These are phyloP conservation scores for Eilema caniola DNA, from an alignment of 2,888 invertebrate genomes.

Conservation along the genomic window DNA sequence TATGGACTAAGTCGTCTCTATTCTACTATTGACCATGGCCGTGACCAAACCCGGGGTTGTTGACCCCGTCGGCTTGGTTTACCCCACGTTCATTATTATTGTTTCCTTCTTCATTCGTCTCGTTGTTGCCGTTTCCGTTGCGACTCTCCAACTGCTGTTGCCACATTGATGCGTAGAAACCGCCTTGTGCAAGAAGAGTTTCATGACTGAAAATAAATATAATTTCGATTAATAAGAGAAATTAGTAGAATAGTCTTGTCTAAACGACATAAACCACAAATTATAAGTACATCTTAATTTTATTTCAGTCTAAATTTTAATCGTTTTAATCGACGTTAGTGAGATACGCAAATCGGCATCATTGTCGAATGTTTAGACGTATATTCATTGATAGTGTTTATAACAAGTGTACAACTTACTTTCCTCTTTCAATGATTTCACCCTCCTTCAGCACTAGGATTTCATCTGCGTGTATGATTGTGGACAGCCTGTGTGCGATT, in stretches of 20 bases:
- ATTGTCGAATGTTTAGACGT: too few relatives aligned
- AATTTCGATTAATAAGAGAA: not conserved
- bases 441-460: slow-evolving; percentile 97
- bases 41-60: slow-evolving; percentile 60
- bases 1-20: slow-evolving; percentile 30
- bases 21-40: slow-evolving; percentile 45
- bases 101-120: slow-evolving; percentile 42
- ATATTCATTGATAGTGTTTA: too few relatives aligned
- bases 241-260: too few relatives aligned
- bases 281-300: too few relatives aligned
- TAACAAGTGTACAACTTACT: slow-evolving; percentile 70
- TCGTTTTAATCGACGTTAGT: too few relatives aligned
- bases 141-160: slow-evolving; percentile 92
- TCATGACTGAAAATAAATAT: slow-evolving; percentile 89
- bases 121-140: slow-evolving; percentile 60
- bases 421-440: slow-evolving; percentile 96
- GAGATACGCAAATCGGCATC: too few relatives aligned
- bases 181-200: slow-evolving; percentile 89
- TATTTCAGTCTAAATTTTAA: too few relatives aligned
- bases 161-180: slow-evolving; percentile 97
- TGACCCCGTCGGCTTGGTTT: slow-evolving; percentile 46
- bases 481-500: slow-evolving; percentile 97
- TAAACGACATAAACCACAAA: too few relatives aligned
- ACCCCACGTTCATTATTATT: slow-evolving; percentile 45
- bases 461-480: slow-evolving; percentile 97